Conservation (phyloP, 2,113 vertebrate genomes). For the Miniopterus natalensis region DNA sequence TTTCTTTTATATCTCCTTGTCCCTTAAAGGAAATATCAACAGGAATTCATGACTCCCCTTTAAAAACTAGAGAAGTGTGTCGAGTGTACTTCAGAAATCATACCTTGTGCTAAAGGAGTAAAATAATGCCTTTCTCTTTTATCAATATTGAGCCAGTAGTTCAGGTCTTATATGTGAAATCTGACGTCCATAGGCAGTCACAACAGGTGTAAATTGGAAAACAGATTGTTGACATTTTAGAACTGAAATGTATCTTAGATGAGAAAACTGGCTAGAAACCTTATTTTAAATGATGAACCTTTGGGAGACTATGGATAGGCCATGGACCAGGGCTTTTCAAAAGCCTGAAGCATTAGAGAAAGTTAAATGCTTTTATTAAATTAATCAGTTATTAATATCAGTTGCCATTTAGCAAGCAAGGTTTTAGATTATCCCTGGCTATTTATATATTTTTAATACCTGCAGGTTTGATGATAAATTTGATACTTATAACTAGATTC, state of each 20-base stretch:
- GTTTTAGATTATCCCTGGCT: constrained; percentile 1
- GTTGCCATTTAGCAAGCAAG: not conserved
- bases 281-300: constrained; percentile 35
- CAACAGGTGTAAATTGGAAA: not conserved
- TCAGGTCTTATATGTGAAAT: constrained; percentile 3
- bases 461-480: not conserved
- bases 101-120: not conserved
- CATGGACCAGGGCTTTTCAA: not conserved
- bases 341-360: not conserved
- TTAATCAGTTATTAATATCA: not conserved
- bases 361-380: not conserved
- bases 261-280: not conserved
- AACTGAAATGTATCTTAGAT: not conserved
- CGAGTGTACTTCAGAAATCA: not conserved
- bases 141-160: not conserved
- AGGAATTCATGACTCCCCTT: not conserved
- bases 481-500: not conserved
- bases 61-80: not conserved
- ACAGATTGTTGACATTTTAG: constrained; percentile 17
- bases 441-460: constrained; percentile 1
- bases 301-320: not conserved
- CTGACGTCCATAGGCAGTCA: not conserved
- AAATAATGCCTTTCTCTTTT: not conserved
- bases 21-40: not conserved
- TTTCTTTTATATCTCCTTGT: constrained; percentile 19